These are phyloP conservation scores for Hoplodrina ambigua DNA, from an alignment of 2,888 invertebrate genomes.

Conservation along the genomic window DNA sequence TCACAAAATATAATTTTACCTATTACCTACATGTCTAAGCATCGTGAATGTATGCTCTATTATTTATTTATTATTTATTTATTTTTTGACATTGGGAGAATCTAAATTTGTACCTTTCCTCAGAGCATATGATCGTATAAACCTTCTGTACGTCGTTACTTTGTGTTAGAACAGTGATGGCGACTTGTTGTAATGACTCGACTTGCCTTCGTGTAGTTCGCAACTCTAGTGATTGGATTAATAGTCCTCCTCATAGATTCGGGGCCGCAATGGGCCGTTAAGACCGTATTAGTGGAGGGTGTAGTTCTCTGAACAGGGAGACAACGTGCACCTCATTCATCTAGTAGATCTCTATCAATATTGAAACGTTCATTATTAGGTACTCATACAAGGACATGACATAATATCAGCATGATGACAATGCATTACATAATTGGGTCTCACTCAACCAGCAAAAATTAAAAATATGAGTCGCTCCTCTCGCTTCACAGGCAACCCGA, in stretches of 20 bases:
- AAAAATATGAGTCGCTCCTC: constrained; percentile 35
- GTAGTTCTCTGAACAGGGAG: constrained; percentile 6
- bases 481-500: constrained; percentile 12
- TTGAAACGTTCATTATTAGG: background rate
- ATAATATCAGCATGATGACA: background rate
- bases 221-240: constrained; percentile 58
- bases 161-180: constrained; percentile 4
- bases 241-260: constrained; percentile 37
- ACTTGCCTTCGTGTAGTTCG: constrained; percentile 39
- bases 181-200: constrained; percentile 34
- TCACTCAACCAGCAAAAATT: background rate
- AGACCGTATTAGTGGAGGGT: constrained; percentile 7
- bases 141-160: background rate
- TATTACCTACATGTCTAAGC: no score
- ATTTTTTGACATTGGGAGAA: no score
- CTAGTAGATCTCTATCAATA: no score
- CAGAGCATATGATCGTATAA: background rate
- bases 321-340: background rate
- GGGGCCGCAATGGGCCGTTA: constrained; percentile 33
- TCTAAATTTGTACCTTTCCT: no score
- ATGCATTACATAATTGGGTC: background rate
- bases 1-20: no score
- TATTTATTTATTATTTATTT: no score
- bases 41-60: no score
- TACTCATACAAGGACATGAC: background rate